Evolutionary conservation across 2,888 invertebrate genomes (phyloP).

Genomic region (Saturnia pavonia): DNA sequence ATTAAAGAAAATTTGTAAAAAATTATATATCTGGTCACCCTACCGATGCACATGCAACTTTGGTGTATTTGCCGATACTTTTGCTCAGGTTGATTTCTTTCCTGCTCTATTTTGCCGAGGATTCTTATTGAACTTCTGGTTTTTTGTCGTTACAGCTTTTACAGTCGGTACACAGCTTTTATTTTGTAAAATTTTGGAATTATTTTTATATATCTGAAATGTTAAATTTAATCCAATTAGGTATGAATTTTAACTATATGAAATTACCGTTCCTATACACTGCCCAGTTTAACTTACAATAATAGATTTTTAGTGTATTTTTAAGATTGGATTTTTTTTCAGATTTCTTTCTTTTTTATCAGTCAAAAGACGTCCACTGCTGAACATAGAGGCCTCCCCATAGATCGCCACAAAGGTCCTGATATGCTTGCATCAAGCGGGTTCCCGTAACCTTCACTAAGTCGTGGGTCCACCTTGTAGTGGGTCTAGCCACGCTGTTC

Average conservation of each 20-base stretch:
- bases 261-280: no score
- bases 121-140: constrained; percentile 19
- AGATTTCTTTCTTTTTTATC: no score
- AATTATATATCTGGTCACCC: constrained; percentile 16
- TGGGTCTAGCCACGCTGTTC: no score
- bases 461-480: no score
- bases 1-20: background rate
- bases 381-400: no score
- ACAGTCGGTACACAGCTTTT: background rate
- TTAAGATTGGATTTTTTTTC: no score
- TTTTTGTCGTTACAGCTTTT: background rate
- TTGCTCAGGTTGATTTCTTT: constrained; percentile 20
- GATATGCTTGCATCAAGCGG: no score
- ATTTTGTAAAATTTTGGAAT: background rate
- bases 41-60: constrained; percentile 20
- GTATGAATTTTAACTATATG: background rate
- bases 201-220: background rate
- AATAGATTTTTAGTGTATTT: no score
- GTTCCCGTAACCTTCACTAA: no score
- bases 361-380: no score
- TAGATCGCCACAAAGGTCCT: no score
- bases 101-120: constrained; percentile 27
- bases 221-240: background rate
- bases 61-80: constrained; percentile 15
- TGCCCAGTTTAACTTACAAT: no score